Evolutionary conservation across 2,888 invertebrate species (phyloP), one percentile per base, ranked within the genome.

Genomic region (Caenorhabditis virilis): DNA sequence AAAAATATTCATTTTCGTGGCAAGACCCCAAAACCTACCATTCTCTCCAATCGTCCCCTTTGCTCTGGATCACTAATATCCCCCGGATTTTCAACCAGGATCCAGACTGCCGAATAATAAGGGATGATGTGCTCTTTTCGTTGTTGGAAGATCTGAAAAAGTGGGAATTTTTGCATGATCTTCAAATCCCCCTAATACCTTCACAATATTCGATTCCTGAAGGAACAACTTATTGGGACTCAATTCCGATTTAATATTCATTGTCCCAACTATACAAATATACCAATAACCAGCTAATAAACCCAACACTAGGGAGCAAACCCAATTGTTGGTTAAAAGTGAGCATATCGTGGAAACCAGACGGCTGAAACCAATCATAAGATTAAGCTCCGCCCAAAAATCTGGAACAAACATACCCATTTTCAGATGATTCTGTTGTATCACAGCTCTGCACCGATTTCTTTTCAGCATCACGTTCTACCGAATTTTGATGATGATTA

Each of bases 61-160:
- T 66, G 60, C 18, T 16, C 35, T 15, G 56, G 53, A 30, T 66
- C 57, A 15, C 47, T 52, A 4, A 82, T 59, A 45, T 82, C 73
- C 30, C 81, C 81, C 5, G 82, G 81, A 18, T 75, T 74, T 47
- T 78, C 75, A 9, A 82, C 78, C 23, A 79, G 70, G 4, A 82
- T 74, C 70, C 79, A 75, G 36, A 73, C 74, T 1, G 78, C 72
- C 2, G 76, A 72, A 48, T 82, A 82, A 59, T 75, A 74, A 0
- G 82, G 82, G 45, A 76, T 76, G 30, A 82, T 76, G 55, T 74
- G 77, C n/a, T 73, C 64, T 38, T 74, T 73, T 2, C 82, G 72
- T 30, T 76, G 69, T 7, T 72, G 69, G 60, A 80, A 67, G 15
- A 82, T 69, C 77, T 79, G 43, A 47, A 53, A 30, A 13, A 6